A percentile compares a stretch with the other conserved stretches of the same genome.
phyloP scores from a whole-genome alignment of 2,113 vertebrate species.

The Hipposideros armiger region DNA sequence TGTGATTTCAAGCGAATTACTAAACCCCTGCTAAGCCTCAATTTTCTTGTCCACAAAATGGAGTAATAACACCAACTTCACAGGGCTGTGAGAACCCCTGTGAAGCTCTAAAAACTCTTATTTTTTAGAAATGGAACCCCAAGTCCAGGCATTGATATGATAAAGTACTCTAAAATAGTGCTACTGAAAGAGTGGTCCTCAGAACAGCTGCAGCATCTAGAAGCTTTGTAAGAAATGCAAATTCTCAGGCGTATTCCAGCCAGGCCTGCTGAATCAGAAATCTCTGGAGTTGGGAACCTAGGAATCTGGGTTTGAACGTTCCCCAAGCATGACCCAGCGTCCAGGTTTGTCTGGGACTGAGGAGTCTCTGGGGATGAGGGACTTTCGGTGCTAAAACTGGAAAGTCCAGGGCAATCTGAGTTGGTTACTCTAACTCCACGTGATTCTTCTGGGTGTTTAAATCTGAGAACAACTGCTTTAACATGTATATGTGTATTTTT shows the following conservation, averaged over 20 bases:
- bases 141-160: neutral
- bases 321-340: neutral
- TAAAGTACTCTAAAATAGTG: neutral
- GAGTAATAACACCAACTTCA: neutral
- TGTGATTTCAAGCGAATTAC: neutral
- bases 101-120: neutral
- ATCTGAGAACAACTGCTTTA: neutral
- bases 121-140: neutral
- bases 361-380: neutral
- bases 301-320: neutral
- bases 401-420: neutral
- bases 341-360: neutral
- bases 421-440: neutral
- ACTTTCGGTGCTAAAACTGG: neutral
- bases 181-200: neutral
- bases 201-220: neutral
- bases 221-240: neutral
- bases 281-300: neutral
- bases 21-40: neutral
- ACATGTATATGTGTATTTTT: neutral
- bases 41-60: conserved; percentile 12
- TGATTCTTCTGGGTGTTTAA: neutral
- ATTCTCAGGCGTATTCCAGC: neutral
- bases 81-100: neutral
- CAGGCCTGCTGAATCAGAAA: neutral